Conservation (phyloP, 2,113 vertebrate genomes). For the Mungos mungo region DNA sequence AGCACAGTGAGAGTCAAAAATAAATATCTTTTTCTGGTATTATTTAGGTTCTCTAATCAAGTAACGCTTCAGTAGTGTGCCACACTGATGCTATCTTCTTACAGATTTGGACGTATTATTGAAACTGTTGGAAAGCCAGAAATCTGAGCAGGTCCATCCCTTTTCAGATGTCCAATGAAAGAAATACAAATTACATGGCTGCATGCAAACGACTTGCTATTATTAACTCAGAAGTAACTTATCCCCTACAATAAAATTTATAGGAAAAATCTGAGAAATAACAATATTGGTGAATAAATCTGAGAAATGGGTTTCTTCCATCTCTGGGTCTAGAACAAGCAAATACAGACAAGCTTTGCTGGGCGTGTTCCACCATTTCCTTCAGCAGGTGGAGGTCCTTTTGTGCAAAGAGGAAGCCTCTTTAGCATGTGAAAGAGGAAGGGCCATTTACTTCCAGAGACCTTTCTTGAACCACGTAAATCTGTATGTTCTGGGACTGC, state of each 20-base stretch:
- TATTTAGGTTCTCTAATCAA: background rate
- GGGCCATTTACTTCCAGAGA: background rate
- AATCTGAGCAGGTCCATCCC: background rate
- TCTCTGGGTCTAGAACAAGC: background rate
- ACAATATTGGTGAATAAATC: background rate
- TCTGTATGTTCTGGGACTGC: background rate
- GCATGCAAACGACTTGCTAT: background rate
- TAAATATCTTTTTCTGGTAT: background rate
- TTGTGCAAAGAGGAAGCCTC: background rate
- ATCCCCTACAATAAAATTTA: background rate
- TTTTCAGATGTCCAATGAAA: background rate
- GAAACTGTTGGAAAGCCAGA: background rate
- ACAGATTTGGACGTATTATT: background rate
- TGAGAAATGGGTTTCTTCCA: constrained; percentile 5
- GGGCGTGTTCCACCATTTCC: background rate
- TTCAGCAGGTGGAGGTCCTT: background rate
- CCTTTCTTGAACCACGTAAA: background rate
- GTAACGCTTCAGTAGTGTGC: background rate
- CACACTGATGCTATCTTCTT: background rate
- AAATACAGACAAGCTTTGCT: background rate
- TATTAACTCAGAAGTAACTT: background rate
- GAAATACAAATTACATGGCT: background rate
- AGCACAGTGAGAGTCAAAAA: background rate
- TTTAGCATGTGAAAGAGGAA: background rate
- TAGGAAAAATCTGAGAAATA: background rate